These are phyloP conservation scores for Valencia hispanica DNA, from an alignment of 2,797 vertebrate species.

Conservation along the genomic window DNA sequence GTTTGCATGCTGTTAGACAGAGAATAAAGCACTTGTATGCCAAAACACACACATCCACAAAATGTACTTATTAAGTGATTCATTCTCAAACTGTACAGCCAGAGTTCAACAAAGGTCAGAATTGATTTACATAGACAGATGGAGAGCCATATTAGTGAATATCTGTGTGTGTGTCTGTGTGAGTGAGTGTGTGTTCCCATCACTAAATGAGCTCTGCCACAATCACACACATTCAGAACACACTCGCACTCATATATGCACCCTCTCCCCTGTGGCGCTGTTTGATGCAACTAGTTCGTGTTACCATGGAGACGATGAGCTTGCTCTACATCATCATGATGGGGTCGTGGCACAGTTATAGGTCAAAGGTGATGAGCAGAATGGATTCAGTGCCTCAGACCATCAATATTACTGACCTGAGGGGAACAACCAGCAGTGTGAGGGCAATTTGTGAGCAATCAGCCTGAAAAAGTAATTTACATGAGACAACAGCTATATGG, in stretches of 20 bases:
- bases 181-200: conserved; percentile 11
- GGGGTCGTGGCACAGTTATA: conserved; percentile 70
- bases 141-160: conserved; percentile 65
- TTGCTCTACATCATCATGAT: conserved; percentile 74
- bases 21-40: conserved; percentile 11
- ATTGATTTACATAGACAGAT: conserved; percentile 80
- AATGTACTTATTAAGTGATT: conserved; percentile 75
- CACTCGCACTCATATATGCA: conserved; percentile 15
- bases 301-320: conserved; percentile 74
- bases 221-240: conserved; percentile 20
- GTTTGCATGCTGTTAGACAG: conserved; percentile 4
- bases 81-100: conserved; percentile 76
- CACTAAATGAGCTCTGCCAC: conserved; percentile 14
- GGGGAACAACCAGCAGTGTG: conserved; percentile 42
- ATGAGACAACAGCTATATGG: background rate
- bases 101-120: conserved; percentile 74
- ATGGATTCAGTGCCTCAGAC: conserved; percentile 34
- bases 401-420: conserved; percentile 37
- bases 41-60: conserved; percentile 16
- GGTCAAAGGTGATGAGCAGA: conserved; percentile 62
- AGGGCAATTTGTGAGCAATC: conserved; percentile 22
- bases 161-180: conserved; percentile 25
- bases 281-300: conserved; percentile 62
- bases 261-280: conserved; percentile 48
- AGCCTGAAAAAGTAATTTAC: conserved; percentile 15